These are phyloP conservation scores for Sphyrna mokarran DNA, from an alignment of 2,113 vertebrate species.

Conservation along the genomic window DNA sequence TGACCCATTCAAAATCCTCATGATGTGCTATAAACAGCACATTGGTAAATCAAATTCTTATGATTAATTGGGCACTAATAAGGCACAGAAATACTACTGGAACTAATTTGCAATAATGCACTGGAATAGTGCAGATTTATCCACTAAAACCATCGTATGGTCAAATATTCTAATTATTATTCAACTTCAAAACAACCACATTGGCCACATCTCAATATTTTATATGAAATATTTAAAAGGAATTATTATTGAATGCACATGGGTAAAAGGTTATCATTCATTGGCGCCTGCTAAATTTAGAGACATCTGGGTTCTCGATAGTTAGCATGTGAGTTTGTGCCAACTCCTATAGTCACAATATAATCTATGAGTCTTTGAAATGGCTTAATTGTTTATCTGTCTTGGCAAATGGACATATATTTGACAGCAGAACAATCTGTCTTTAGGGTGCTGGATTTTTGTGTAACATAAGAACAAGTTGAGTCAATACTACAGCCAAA, in stretches of 20 bases:
- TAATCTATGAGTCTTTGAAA: background rate
- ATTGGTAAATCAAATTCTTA: background rate
- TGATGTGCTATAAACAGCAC: background rate
- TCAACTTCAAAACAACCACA: background rate
- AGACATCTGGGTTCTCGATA: background rate
- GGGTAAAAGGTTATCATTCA: background rate
- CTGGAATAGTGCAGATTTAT: background rate
- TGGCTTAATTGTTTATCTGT: background rate
- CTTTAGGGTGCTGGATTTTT: background rate
- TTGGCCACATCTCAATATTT: background rate
- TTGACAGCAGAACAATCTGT: slow-evolving; percentile 8
- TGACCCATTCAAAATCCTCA: background rate
- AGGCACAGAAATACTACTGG: background rate
- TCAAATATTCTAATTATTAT: background rate
- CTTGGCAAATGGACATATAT: background rate
- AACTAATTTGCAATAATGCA: background rate
- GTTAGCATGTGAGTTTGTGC: background rate
- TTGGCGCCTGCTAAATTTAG: slow-evolving; percentile 10
- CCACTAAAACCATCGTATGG: background rate
- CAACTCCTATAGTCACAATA: background rate
- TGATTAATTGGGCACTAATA: background rate
- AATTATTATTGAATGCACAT: slow-evolving; percentile 6
- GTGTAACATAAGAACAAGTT: background rate
- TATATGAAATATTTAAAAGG: background rate
- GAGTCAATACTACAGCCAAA: background rate